These are phyloP conservation scores for Sceliomorpha sp. DNA, from an alignment of 2,888 invertebrate species.

Conservation along the genomic window DNA sequence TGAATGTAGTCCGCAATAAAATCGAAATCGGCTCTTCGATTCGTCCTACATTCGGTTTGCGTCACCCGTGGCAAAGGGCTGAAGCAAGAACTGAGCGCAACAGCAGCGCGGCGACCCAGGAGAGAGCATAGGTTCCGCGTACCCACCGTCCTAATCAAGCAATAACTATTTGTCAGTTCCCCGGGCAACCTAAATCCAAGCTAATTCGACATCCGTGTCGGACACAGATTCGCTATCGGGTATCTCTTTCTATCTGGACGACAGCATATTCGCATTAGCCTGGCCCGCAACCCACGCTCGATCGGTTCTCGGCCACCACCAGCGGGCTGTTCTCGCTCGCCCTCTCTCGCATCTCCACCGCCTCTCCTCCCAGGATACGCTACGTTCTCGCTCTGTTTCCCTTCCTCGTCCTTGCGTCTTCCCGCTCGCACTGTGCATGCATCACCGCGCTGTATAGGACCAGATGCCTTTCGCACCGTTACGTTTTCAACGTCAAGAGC, in stretches of 20 bases:
- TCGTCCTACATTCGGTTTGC: conserved; percentile 53
- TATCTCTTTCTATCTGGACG: conserved; percentile 81
- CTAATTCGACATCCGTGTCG: conserved; percentile 81
- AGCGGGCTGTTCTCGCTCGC: conserved; percentile 59
- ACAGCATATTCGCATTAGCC: conserved; percentile 81
- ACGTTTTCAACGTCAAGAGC: conserved; percentile 48
- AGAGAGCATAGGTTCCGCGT: conserved; percentile 55
- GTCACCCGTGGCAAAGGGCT: conserved; percentile 56
- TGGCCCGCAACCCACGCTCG: conserved; percentile 79
- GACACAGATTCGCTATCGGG: conserved; percentile 80
- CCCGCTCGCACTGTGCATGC: conserved; percentile 68
- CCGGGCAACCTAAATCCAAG: conserved; percentile 80
- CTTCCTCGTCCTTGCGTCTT: conserved; percentile 55
- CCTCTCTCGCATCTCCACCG: conserved; percentile 27
- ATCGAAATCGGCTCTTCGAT: conserved; percentile 46
- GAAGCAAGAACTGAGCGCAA: conserved; percentile 47
- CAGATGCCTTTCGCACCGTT: conserved; percentile 60
- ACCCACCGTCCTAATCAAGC: conserved; percentile 77
- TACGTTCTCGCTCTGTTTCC: conserved; percentile 49
- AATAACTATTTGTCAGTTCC: conserved; percentile 81
- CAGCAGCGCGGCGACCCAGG: conserved; percentile 41
- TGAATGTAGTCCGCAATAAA: conserved; percentile 51
- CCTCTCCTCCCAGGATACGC: conserved; percentile 37
- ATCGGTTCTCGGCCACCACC: conserved; percentile 77
- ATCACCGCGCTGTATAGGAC: conserved; percentile 66